Conservation (phyloP, 1,140 invertebrate genomes). For the Plutomurus gul region DNA sequence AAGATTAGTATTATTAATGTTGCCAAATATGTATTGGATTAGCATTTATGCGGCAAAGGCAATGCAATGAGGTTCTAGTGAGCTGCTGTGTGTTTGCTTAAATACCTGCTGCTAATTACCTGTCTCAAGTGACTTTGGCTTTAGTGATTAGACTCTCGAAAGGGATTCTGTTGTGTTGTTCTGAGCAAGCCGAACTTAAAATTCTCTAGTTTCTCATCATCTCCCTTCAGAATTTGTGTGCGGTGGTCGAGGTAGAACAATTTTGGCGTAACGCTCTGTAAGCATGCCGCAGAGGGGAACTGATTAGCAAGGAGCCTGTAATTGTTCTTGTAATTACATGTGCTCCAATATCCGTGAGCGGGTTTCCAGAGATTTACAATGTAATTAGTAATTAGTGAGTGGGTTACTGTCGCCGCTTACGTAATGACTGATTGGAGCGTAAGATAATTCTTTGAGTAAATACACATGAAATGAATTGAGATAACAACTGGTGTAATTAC, state of each 20-base stretch:
- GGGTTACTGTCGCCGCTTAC: conserved; percentile 1
- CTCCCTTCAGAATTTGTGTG: neutral
- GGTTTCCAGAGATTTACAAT: neutral
- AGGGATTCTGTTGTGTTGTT: neutral
- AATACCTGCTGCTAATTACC: conserved; percentile 1
- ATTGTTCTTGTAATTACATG: conserved; percentile 19
- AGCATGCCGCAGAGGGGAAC: no score
- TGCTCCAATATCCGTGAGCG: conserved; percentile 6
- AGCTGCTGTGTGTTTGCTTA: neutral
- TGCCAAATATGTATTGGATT: conserved; percentile 31
- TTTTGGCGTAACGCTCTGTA: no score
- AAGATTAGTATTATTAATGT: conserved; percentile 29
- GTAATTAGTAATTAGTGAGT: conserved; percentile 25
- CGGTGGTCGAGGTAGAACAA: no score
- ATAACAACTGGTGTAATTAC: conserved; percentile 6
- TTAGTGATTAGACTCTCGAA: neutral
- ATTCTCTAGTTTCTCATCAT: neutral
- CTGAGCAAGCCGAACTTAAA: neutral
- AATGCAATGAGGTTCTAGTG: neutral
- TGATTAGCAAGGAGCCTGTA: neutral
- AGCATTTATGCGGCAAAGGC: neutral
- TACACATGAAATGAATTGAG: conserved; percentile 20
- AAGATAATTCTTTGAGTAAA: conserved; percentile 17
- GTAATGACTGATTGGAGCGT: conserved; percentile 14
- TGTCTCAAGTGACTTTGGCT: conserved; percentile 1